Percentiles rank a stretch among this genome's conserved stretches.
phyloP scores from a whole-genome alignment of 2,888 invertebrate species.

The Pyrgus malvae region DNA sequence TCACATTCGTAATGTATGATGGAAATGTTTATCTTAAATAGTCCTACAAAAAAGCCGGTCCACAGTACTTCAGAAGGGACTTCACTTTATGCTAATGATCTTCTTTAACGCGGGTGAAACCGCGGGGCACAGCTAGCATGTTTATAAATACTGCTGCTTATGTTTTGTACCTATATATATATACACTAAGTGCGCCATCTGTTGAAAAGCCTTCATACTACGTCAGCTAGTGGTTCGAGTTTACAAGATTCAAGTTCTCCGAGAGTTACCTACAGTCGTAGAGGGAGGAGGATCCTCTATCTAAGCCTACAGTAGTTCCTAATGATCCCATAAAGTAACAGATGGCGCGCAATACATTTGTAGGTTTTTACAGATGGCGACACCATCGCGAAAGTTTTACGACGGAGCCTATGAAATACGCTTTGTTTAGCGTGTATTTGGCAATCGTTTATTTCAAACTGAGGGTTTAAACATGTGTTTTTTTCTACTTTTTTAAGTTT shows the following conservation, averaged over 20 bases:
- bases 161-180: too few relatives aligned
- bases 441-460: not conserved
- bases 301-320: not conserved
- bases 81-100: too few relatives aligned
- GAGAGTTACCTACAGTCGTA: too few relatives aligned
- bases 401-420: conserved; percentile 11
- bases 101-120: too few relatives aligned
- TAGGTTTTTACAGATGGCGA: conserved; percentile 26
- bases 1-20: too few relatives aligned
- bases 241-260: too few relatives aligned
- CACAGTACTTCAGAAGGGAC: too few relatives aligned
- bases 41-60: too few relatives aligned
- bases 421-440: not conserved
- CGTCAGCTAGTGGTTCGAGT: not conserved
- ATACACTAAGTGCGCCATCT: not conserved
- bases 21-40: too few relatives aligned
- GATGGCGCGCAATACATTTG: conserved; percentile 3
- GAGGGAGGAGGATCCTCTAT: not conserved
- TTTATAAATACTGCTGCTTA: too few relatives aligned
- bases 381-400: conserved; percentile 3
- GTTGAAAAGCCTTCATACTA: not conserved
- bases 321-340: not conserved
- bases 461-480: not conserved
- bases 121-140: too few relatives aligned
- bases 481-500: not conserved